phyloP scores from a whole-genome alignment of 2,113 vertebrate species.

The Myiopsitta monachus region DNA sequence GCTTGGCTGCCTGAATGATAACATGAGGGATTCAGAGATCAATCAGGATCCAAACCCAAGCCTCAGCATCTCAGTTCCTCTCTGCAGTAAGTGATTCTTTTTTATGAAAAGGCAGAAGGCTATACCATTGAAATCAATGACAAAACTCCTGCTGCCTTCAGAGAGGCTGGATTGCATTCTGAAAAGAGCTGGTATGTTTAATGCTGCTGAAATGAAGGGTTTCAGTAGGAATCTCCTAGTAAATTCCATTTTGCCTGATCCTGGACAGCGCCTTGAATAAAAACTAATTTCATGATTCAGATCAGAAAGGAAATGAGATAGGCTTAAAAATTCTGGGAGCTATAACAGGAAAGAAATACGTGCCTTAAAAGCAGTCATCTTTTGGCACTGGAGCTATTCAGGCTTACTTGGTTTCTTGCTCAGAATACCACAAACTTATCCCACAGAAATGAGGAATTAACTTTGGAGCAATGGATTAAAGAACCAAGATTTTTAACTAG shows the following conservation, averaged over 20 bases:
- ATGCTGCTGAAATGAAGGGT: background rate
- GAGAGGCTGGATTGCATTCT: background rate
- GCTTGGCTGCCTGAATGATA: background rate
- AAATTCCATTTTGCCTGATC: background rate
- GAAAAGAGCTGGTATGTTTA: background rate
- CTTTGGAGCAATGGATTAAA: background rate
- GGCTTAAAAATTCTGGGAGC: background rate
- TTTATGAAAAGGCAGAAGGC: background rate
- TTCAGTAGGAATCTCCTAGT: background rate
- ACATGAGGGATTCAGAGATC: constrained; percentile 28
- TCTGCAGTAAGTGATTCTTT: background rate
- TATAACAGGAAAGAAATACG: background rate
- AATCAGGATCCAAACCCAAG: constrained; percentile 2
- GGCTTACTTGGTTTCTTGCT: background rate
- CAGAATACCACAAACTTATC: background rate
- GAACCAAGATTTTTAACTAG: background rate
- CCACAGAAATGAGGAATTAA: background rate
- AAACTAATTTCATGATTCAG: background rate
- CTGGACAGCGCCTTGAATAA: background rate
- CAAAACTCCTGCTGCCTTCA: background rate
- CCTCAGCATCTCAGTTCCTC: background rate
- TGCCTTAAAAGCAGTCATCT: background rate
- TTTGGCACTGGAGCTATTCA: background rate
- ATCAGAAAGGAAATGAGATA: background rate
- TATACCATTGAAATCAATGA: background rate